Base-by-base conservation (phyloP, 2,113 vertebrate genomes). In the Austrofundulus limnaeus region DNA sequence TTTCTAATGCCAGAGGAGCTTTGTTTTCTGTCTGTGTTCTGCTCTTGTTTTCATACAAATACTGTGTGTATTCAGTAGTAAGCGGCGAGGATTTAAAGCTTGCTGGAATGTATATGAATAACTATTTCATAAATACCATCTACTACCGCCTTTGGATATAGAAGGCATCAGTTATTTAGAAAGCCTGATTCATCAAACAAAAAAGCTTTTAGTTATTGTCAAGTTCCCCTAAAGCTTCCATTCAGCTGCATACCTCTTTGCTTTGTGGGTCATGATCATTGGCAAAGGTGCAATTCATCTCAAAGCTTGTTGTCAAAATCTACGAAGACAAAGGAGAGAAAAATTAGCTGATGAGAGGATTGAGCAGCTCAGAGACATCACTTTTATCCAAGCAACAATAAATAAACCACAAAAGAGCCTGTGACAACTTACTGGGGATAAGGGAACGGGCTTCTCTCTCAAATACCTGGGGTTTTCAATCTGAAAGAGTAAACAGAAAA, bases 401-500 rank as follows among this genome's bases (percentile, higher is more conserved):
- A 57, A n/a, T 54, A 20, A 63, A 53, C 47, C 51, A 48, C 10
- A 37, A 61, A 61, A 28, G 49, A 66, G 16, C 17, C 28, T 16
- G 1, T 51, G 21, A 56, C 5, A 51, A 96, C 94, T 80, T 92
- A 98, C 95, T 89, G 95, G 85, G 66, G 95, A 92, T 56, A 94
- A 43, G 8, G 94, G 90, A 28, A 94, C 14, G 0, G 91, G 92
- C 47, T 94, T 95, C 80, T 95, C 94, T 74, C 93, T 90, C 86
- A 97, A 88, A 48, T 98, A 98, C 78, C 94, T 93, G 73, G 95
- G 95, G 77, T 96, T 96, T 91, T 96, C 94, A 75, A 96, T 89
- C 96, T 98, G 91, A 85, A 90, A 94, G 87, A 87, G 66, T 72
- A 84, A 66, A 85, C 54, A 82, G 74, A 76, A 83, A 73, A 85